Evolutionary conservation across 1,140 invertebrate genomes (phyloP).

Genomic region (Drosophila subpulchrella): DNA sequence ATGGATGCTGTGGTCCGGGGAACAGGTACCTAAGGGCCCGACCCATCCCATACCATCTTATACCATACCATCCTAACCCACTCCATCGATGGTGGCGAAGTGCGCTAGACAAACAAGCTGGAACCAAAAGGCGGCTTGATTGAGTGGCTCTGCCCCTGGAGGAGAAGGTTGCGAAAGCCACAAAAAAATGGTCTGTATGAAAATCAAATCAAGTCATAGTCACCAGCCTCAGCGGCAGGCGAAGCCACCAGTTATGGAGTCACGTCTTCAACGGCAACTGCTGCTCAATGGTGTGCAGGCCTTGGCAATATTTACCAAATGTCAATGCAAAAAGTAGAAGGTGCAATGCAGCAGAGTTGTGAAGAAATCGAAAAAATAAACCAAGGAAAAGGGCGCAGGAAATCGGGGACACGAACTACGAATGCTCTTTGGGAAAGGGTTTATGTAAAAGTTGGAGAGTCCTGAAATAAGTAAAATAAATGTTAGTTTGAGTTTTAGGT

Average conservation of each 20-base stretch:
- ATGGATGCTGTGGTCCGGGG: conserved; percentile 26
- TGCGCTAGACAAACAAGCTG: conserved; percentile 76
- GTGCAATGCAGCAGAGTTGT: conserved; percentile 58
- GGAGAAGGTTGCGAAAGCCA: conserved; percentile 36
- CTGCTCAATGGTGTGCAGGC: conserved; percentile 56
- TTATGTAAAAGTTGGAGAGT: not conserved
- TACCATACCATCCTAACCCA: conserved; percentile 22
- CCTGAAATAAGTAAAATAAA: not conserved
- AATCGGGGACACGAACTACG: conserved; percentile 8
- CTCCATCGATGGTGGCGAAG: conserved; percentile 44
- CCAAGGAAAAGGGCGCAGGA: conserved; percentile 33
- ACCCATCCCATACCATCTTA: conserved; percentile 4
- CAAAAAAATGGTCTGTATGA: conserved; percentile 57
- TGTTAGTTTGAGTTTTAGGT: not conserved
- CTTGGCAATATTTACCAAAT: conserved; percentile 80
- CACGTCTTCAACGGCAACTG: conserved; percentile 52
- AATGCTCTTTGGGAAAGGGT: conserved; percentile 41
- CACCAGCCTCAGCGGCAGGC: conserved; percentile 33
- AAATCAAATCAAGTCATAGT: conserved; percentile 82
- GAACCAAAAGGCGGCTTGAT: conserved; percentile 71
- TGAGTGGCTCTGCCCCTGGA: conserved; percentile 52
- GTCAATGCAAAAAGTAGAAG: conserved; percentile 76
- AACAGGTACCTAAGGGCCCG: conserved; percentile 27
- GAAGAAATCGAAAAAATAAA: conserved; percentile 37
- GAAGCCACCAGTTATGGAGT: conserved; percentile 41